phyloP scores from a whole-genome alignment of 2,113 vertebrate species.

The Capreolus pygargus region DNA sequence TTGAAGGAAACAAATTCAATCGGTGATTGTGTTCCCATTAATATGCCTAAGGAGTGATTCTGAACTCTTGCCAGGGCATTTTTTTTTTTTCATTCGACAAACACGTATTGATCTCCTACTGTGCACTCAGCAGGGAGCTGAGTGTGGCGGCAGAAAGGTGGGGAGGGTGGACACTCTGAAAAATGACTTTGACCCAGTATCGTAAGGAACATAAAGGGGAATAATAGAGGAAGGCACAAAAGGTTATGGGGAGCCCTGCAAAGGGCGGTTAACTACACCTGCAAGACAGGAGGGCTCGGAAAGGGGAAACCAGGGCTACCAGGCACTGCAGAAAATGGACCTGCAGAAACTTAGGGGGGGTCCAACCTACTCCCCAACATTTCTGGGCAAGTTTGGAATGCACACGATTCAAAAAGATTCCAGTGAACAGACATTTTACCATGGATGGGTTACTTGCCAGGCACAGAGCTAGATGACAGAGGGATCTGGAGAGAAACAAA shows the following conservation, averaged over 20 bases:
- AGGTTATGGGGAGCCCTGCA: background rate
- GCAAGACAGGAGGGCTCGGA: background rate
- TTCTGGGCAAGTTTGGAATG: background rate
- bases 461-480: background rate
- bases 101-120: conserved; percentile 28
- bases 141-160: background rate
- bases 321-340: background rate
- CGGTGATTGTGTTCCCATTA: conserved; percentile 29
- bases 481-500: rapidly evolving
- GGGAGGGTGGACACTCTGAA: background rate
- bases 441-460: background rate
- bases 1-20: conserved; percentile 60
- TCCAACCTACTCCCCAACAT: background rate
- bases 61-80: background rate
- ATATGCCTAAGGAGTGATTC: conserved; percentile 34
- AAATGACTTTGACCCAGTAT: background rate
- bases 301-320: background rate
- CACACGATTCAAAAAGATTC: background rate
- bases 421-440: background rate
- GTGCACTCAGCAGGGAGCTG: background rate
- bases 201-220: background rate
- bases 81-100: conserved; percentile 52
- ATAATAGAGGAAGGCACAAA: background rate
- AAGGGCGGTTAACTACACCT: background rate
- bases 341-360: background rate